These are phyloP conservation scores for Luperina nickerlii DNA, from an alignment of 2,888 invertebrate species.

Conservation along the genomic window DNA sequence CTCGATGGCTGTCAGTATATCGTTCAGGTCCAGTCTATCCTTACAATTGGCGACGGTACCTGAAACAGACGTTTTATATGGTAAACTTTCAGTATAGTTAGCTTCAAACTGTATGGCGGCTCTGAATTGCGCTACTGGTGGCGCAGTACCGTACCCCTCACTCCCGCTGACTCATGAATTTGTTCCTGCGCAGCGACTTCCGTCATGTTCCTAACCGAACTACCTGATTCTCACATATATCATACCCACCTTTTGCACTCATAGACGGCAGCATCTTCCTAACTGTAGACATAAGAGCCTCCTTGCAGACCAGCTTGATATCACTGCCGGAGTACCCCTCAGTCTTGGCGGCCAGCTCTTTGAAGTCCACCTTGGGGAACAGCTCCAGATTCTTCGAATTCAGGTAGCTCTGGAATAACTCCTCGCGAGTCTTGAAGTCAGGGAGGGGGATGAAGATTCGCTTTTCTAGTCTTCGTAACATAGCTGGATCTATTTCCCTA, in stretches of 20 bases:
- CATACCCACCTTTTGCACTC: slow-evolving; percentile 75
- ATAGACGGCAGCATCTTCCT: slow-evolving; percentile 90
- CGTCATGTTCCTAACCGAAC: not conserved
- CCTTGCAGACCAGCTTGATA: slow-evolving; percentile 96
- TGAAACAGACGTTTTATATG: slow-evolving; percentile 51
- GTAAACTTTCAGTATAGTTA: not conserved
- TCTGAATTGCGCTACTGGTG: not conserved
- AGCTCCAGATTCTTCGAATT: slow-evolving; percentile 86
- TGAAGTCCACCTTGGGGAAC: slow-evolving; percentile 83
- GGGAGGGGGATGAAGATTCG: slow-evolving; percentile 95
- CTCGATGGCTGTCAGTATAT: slow-evolving; percentile 88
- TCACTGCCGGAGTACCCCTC: slow-evolving; percentile 97
- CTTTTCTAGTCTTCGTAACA: slow-evolving; percentile 96
- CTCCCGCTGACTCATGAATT: not conserved
- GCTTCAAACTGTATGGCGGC: not conserved
- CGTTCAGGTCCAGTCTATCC: slow-evolving; percentile 81
- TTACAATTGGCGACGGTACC: slow-evolving; percentile 78
- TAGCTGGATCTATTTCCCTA: slow-evolving; percentile 96
- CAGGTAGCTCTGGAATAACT: slow-evolving; percentile 92
- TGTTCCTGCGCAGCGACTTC: not conserved
- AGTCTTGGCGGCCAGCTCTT: slow-evolving; percentile 89
- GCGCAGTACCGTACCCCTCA: not conserved
- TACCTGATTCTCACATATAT: not conserved
- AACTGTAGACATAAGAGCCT: slow-evolving; percentile 95
- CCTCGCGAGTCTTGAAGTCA: slow-evolving; percentile 91